A percentile compares a stretch with the other conserved stretches of the same genome.
Conservation (phyloP, 2,888 invertebrate genomes). For the Teleiodes luculella region DNA sequence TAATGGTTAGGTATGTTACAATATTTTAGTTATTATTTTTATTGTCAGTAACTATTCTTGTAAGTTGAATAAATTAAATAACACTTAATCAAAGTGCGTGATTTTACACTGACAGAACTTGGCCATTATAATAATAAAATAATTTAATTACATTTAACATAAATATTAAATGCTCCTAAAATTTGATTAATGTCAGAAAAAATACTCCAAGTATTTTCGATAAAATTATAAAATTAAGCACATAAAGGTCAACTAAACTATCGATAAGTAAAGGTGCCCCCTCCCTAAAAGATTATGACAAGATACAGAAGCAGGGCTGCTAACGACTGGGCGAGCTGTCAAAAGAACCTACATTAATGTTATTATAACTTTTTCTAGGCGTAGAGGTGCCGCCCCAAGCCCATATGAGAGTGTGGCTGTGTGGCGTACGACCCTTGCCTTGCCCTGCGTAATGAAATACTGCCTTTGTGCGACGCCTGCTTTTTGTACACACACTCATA, state of each 20-base stretch:
- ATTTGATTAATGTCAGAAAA: too few species aligned
- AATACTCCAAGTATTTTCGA: neutral
- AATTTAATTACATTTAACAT: too few species aligned
- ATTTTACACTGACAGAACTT: too few species aligned
- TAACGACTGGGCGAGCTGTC: constrained; percentile 74
- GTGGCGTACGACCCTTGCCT: constrained; percentile 12
- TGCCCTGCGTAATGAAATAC: constrained; percentile 23
- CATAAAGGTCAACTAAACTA: neutral
- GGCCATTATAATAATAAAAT: too few species aligned
- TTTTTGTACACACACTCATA: neutral
- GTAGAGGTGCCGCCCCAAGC: constrained; percentile 15
- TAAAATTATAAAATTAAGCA: neutral
- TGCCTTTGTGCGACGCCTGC: neutral
- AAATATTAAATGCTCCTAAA: too few species aligned
- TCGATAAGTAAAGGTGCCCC: constrained; percentile 20
- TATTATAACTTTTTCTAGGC: constrained; percentile 76
- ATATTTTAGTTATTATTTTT: too few species aligned
- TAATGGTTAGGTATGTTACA: too few species aligned
- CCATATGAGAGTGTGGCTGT: constrained; percentile 14
- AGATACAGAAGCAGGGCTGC: constrained; percentile 74
- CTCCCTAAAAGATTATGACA: constrained; percentile 73
- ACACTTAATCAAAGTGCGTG: too few species aligned
- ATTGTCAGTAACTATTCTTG: too few species aligned
- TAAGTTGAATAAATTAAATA: too few species aligned
- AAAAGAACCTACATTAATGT: constrained; percentile 78